Evolutionary conservation across 1,140 invertebrate genomes (phyloP), one percentile per base, ranked within the genome.

Genomic region (Acromyrmex charruanus): DNA sequence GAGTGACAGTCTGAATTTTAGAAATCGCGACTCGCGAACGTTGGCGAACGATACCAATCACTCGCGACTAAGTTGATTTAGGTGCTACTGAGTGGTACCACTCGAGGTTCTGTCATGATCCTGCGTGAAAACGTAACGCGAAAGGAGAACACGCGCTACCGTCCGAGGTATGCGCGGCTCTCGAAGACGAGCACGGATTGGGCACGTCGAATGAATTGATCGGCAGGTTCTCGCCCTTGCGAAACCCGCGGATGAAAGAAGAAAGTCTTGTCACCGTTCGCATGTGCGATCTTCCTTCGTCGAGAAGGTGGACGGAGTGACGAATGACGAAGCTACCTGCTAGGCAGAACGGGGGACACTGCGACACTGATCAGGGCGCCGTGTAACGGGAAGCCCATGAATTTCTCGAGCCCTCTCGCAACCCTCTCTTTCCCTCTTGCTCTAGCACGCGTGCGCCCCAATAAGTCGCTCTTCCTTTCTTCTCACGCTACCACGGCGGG

Each of bases 401-500:
- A 92, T 53, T 74, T 77, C 61, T 39, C 87, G 74, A 31, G 51
- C 72, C 53, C 71, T 44, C 58, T 84, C 51, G 81, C 69, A 66
- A 65, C 90, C 86, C 85, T 69, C 72, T 68, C 53, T 75, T 35
- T 69, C 86, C 81, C 87, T 65, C 75, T 74, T 39, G n/a, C 55
- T 69, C 28, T 63, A 55, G 28, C 87, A 74, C 82, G 65, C 72
- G 59, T 88, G 75, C 88, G 68, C 96, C 96, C 95, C 97, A 97
- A 96, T 98, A 77, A 97, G 97, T 96, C 97, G 97, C 94, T 98
- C 97, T 84, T 97, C 97, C 94, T 71, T 5, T 28, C 25, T 44
- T 18, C 35, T 44, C 16, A 14, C 16, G 6, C 14, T 53, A 51
- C 49, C 44, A 28, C 14, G 16, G 63, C 53, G 28, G 68, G 80